Evolutionary conservation across 1,140 invertebrate genomes (phyloP), one percentile per base, ranked within the genome.

Genomic region (Drosophila setifemur): DNA sequence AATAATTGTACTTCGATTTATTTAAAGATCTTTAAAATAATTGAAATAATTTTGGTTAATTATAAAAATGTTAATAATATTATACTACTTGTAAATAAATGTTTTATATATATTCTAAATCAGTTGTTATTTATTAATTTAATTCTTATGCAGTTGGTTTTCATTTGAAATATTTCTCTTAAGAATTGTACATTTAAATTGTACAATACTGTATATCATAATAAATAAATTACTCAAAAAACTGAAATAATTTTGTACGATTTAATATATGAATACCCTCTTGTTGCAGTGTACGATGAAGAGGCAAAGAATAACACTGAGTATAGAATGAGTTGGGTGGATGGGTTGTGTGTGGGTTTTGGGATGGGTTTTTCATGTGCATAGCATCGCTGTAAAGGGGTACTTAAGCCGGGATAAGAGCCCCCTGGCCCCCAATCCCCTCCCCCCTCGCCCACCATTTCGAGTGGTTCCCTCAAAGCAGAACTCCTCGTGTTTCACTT

Each of bases 401-500:
- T 60, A 57, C 58, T 60, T 61, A 45, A 61, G 39, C 54, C 4
- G 3, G 54, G 55, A 8, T 47, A 37, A 47, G 29, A 11, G 19
- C 14, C 35, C 26, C 7, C n/a, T 9, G 14, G 7, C 9, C 6
- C 25, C 18, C 44, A n/a, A n/a, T 14, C 50, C 18, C 9, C n/a
- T 9, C 16, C 18, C 12, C 14, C 14, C 35, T 0, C 6, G 16
- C 19, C n/a, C n/a, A n/a, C n/a, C n/a, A n/a, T 7, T 14, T 9
- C n/a, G 19, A 26, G 26, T 35, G 39, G 54, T 11, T 12, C 1
- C 54, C 26, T 37, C 54, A 63, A 39, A 64, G 57, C 29, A 26
- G 23, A 45, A 63, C 60, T 63, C 25, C 31, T 63, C 55, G 60
- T 63, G 60, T 45, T 63, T 63, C 55, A 63, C 29, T 48, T 63